A percentile compares a stretch with the other conserved stretches of the same genome.
Evolutionary conservation across 37 sponge, comb jelly and placozoan species (phyloP).

Genomic region (Dysidea cf. avara): DNA sequence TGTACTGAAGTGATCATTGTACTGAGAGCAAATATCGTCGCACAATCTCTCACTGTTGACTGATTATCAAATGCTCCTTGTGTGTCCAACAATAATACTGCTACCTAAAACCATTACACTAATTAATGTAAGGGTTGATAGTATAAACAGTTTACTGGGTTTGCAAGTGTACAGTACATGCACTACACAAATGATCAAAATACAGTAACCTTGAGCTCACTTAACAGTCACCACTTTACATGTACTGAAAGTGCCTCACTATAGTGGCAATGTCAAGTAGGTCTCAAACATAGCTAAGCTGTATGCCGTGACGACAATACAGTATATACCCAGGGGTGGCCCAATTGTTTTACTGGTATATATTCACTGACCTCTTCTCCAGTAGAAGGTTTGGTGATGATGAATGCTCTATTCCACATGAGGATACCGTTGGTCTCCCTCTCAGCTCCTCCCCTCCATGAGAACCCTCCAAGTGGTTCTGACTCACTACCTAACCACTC

Average conservation of each 20-base stretch:
- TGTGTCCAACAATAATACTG: slow-evolving; percentile 94
- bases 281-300: too few species aligned
- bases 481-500: slow-evolving; percentile 88
- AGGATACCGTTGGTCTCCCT: slow-evolving; percentile 93
- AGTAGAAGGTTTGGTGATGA: slow-evolving; percentile 54
- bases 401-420: slow-evolving; percentile 94
- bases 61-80: slow-evolving; percentile 98
- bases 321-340: neutral
- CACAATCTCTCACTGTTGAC: slow-evolving; percentile 94
- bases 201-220: too few species aligned
- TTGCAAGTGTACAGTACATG: too few species aligned
- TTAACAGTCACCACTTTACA: too few species aligned
- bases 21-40: slow-evolving; percentile 97
- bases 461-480: slow-evolving; percentile 88
- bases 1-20: slow-evolving; percentile 94
- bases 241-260: too few species aligned
- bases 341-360: neutral
- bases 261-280: too few species aligned
- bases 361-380: slow-evolving; percentile 76
- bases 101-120: slow-evolving; percentile 57
- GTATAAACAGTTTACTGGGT: too few species aligned
- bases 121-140: too few species aligned
- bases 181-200: too few species aligned
- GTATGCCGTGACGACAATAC: too few species aligned
- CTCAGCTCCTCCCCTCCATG: slow-evolving; percentile 91